These are phyloP conservation scores for Gerris buenoi DNA, from an alignment of 1,140 invertebrate genomes.

Conservation along the genomic window DNA sequence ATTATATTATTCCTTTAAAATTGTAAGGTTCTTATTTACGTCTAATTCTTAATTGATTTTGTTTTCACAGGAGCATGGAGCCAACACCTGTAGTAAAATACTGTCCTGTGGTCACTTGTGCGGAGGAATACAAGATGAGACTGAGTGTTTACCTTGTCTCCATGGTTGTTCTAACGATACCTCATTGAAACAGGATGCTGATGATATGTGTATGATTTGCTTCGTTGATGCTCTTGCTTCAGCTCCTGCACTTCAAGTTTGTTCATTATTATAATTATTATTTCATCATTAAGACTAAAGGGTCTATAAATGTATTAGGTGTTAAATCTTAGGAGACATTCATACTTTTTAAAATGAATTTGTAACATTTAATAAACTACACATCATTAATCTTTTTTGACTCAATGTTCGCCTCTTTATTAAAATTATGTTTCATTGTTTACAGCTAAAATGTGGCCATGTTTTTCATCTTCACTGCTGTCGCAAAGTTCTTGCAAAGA, in stretches of 20 bases:
- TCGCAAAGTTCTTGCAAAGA: conserved; percentile 63
- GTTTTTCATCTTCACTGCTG: conserved; percentile 92
- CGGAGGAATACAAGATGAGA: conserved; percentile 66
- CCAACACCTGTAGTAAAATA: conserved; percentile 67
- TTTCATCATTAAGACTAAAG: too few species aligned
- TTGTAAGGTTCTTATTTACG: too few species aligned
- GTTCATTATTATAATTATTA: too few species aligned
- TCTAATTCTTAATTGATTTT: too few species aligned
- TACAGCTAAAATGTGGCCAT: conserved; percentile 79
- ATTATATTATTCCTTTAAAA: too few species aligned
- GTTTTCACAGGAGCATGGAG: conserved; percentile 53
- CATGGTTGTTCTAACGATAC: conserved; percentile 34
- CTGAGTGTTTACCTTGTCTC: conserved; percentile 58
- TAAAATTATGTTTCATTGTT: too few species aligned
- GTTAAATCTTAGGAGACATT: too few species aligned
- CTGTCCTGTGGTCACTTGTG: conserved; percentile 82
- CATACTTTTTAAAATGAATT: too few species aligned
- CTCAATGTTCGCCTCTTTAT: too few species aligned
- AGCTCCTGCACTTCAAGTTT: conserved; percentile 80
- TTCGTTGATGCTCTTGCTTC: conserved; percentile 90
- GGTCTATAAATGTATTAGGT: too few species aligned
- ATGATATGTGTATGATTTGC: conserved; percentile 99
- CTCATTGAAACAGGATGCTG: conserved; percentile 75
- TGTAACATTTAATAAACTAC: too few species aligned
- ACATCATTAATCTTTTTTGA: too few species aligned